Percentiles rank a stretch among this genome's conserved stretches.
These are phyloP conservation scores for Portunus trituberculatus DNA, from an alignment of 1,140 invertebrate species.

Conservation along the genomic window DNA sequence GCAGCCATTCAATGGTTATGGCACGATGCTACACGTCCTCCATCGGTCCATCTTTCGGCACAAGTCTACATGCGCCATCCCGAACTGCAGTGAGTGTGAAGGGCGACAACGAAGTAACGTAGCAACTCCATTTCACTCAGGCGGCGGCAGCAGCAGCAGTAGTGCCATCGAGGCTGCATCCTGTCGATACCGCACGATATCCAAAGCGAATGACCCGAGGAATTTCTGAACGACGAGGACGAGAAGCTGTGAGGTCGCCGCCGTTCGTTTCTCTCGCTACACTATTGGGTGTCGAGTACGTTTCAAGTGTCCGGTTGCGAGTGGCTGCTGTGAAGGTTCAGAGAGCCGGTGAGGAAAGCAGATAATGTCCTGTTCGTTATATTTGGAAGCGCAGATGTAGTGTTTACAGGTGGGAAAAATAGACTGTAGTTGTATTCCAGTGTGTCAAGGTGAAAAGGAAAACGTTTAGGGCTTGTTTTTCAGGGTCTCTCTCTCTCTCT, in stretches of 20 bases:
- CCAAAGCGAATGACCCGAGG: background rate
- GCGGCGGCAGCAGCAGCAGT: background rate
- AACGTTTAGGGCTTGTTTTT: no score
- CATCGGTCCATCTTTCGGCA: background rate
- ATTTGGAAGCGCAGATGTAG: no score
- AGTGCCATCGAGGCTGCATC: background rate
- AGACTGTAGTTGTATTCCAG: no score
- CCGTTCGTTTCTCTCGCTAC: background rate
- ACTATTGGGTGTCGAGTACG: no score
- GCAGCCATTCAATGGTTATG: background rate
- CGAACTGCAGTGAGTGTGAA: background rate
- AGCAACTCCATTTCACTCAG: background rate
- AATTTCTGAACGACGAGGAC: slow-evolving; percentile 21
- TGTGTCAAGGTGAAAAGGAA: no score
- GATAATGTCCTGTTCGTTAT: no score
- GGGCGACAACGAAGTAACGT: background rate
- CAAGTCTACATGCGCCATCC: background rate
- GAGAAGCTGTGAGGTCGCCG: background rate
- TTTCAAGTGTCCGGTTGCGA: no score
- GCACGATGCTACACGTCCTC: background rate
- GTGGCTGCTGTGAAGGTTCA: no score
- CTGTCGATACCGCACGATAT: background rate
- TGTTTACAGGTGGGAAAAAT: no score
- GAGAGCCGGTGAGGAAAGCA: no score
- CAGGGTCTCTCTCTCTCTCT: no score